Evolutionary conservation across 2,888 invertebrate species (phyloP).

Genomic region (Latrodectus elegans): DNA sequence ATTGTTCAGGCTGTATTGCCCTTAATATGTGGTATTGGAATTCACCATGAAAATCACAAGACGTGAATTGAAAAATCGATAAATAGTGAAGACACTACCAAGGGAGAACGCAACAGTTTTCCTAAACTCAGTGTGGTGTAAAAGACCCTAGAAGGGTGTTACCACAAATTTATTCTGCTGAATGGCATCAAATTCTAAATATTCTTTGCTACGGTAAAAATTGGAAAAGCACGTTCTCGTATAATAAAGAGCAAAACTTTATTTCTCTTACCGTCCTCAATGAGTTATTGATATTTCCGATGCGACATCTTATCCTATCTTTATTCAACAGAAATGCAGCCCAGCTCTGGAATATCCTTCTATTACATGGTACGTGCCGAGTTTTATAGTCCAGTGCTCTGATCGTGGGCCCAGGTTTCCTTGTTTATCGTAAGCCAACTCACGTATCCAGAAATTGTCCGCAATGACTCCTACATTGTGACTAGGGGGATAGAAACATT

Average conservation of each 20-base stretch:
- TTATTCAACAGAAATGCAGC: conserved; percentile 47
- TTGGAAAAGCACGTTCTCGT: conserved; percentile 49
- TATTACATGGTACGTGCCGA: conserved; percentile 49
- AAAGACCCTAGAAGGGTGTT: conserved; percentile 16
- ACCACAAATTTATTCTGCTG: conserved; percentile 39
- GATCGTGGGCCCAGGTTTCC: conserved; percentile 28
- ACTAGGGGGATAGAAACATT: conserved; percentile 18
- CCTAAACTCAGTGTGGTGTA: conserved; percentile 17
- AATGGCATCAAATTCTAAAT: conserved; percentile 47
- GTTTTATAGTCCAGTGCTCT: conserved; percentile 52
- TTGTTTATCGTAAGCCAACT: conserved; percentile 49
- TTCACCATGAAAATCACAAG: conserved; percentile 32
- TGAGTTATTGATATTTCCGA: conserved; percentile 57
- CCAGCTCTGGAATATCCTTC: conserved; percentile 32
- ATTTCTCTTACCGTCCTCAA: conserved; percentile 8
- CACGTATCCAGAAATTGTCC: conserved; percentile 48
- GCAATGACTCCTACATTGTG: conserved; percentile 38
- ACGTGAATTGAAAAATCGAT: conserved; percentile 21
- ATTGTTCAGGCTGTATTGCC: conserved; percentile 10
- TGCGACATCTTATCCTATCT: conserved; percentile 52
- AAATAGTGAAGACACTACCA: neutral
- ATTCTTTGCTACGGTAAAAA: conserved; percentile 15
- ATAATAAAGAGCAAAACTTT: conserved; percentile 38
- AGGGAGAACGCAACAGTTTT: conserved; percentile 49
- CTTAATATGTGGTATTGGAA: conserved; percentile 31